Conservation (phyloP, 2,888 invertebrate genomes). For the Desoria tigrina region DNA sequence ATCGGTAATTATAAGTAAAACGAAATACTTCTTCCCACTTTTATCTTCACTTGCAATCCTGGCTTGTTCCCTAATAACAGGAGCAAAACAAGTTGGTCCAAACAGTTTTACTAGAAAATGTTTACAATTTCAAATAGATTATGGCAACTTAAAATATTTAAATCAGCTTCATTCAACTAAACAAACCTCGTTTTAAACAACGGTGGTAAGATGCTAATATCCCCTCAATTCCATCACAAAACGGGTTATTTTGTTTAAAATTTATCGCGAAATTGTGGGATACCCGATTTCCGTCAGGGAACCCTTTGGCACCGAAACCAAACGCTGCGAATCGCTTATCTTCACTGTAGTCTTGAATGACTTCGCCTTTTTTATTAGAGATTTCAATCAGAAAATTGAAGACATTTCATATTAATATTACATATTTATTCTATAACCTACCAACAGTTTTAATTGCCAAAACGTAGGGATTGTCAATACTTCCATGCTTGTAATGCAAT, state of each 20-base stretch:
- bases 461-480: constrained; percentile 59
- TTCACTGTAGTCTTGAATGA: constrained; percentile 56
- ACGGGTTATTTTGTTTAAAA: constrained; percentile 58
- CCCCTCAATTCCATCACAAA: constrained; percentile 56
- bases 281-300: constrained; percentile 57
- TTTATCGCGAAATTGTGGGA: constrained; percentile 59
- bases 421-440: not conserved
- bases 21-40: constrained; percentile 57
- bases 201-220: constrained; percentile 58
- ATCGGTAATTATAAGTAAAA: constrained; percentile 62
- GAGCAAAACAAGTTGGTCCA: constrained; percentile 63
- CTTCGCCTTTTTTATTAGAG: constrained; percentile 55
- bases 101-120: constrained; percentile 57
- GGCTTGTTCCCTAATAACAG: constrained; percentile 58
- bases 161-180: not conserved
- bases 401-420: no score
- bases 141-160: not conserved
- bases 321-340: constrained; percentile 61
- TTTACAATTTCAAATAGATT: not conserved
- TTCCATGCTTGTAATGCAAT: constrained; percentile 58
- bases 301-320: constrained; percentile 61
- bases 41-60: constrained; percentile 55
- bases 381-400: no score
- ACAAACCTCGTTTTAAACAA: constrained; percentile 55
- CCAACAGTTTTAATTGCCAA: constrained; percentile 58